Evolutionary conservation across 1,140 invertebrate species (phyloP), one percentile per base, ranked within the genome.

Genomic region (Apis laboriosa): DNA sequence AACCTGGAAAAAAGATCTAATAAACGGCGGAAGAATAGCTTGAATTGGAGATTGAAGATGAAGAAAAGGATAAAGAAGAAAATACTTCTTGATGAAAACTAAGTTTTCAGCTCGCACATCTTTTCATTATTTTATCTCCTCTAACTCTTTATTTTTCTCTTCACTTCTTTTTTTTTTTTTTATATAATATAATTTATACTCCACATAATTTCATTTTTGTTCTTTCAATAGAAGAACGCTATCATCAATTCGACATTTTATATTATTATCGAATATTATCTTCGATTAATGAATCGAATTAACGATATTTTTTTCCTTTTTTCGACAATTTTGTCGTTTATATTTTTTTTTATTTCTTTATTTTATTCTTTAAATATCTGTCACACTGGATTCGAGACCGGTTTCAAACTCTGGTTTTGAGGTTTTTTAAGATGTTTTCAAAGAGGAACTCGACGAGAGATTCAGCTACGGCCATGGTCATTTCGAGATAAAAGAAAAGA

Each of bases 141-240:
- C 88, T 93, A 90, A 89, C 89, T 92, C 84, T 87, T 84, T 60
- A 34, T 34, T 51, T 67, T 66, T 66, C 53, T 49, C 24, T 51
- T 24, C 21, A 13, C 15, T 21, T 51, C 19, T 88, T 53, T 85
- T 90, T 90, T 53, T 85, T 90, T 90, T 90, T 84, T 91, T 93
- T 86, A 92, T 93, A 92, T 93, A 93, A 92, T 93, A 93, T 92
- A 93, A 94, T 91, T 91, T 92, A 92, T 93, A 92, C 89, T 93
- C 88, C 90, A 91, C 87, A 92, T 91, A 92, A 93, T 92, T 93
- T 91, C 64, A 86, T 92, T 94, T 91, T 94, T 91, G 76, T 90
- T 89, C 79, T 72, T 86, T 87, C 80, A 83, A 88, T 76, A 71
- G 66, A 87, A 82, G 79, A 61, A 58, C 79, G 72, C 67, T 76